Base-by-base conservation (phyloP, 2,888 invertebrate genomes). In the Eristalis arbustorum region DNA sequence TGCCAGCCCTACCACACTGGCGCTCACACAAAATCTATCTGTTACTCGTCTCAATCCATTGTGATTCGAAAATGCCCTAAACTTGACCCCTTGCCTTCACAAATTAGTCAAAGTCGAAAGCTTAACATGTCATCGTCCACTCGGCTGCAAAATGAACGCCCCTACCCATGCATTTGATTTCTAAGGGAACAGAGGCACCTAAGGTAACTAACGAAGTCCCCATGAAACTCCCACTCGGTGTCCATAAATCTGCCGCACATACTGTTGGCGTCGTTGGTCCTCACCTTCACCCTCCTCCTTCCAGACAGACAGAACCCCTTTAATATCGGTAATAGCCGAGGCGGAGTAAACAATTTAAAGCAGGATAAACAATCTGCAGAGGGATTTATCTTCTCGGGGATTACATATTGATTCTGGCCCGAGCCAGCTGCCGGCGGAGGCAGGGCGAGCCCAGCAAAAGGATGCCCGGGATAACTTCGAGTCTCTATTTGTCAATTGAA, bases 401-500 rank as follows among this genome's bases (percentile, higher is more conserved):
- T 42, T 18, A 14, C n/a, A 42, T 42, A 42, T 42, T 42, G 42
- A 42, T 42, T 42, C 42, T 18, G 49, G 49, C 6, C 49, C n/a
- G 8, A 2, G 37, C 37, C 3, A 1, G 13, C 37, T 13, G 37
- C 37, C 37, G 37, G 37, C 10, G 37, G 37, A 37, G 13, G 13
- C 31, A 37, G 37, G 13, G 37, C 37, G 11, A 37, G 34, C 10
- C n/a, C n/a, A n/a, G 37, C 31, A 11, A 13, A 42, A 34, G 18
- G 71, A 72, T 59, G 59, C 28, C 22, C 34, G 31, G 66, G 42
- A 25, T 18, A 59, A 59, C 14, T 61, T n/a, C n/a, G 49, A n/a
- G 61, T 18, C 42, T 67, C 28, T 14, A 67, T 79, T 71, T 79
- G 67, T 79, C 73, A 62, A 62, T 62, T 62, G 72, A 49, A 62